Base-by-base conservation (phyloP, 2,113 vertebrate species). In the Hippocampus guttulatus region DNA sequence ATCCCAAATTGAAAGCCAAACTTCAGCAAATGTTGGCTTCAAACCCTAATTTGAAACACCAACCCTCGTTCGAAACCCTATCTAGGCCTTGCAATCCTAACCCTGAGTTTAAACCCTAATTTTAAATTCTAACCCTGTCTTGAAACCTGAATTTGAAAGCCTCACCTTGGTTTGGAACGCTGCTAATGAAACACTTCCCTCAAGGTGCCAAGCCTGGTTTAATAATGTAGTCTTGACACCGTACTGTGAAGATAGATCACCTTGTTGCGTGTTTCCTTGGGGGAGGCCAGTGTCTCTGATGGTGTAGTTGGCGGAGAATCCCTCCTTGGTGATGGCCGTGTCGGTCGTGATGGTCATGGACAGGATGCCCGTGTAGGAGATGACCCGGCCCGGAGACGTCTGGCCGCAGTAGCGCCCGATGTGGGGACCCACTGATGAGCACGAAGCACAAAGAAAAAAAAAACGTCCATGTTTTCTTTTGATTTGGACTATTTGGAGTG, bases 231-330 rank as follows among this genome's bases (percentile, higher is more conserved):
- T 7, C 20, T 21, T 52, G 51, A 7, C 5, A 49, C n/a, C 7
- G 11, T 27, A 25, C n/a, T 25, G 23, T 11, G 12, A 57, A 16
- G 25, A 14, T 3, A 58, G 62, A 95, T 94, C 87, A 98, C 97
- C 96, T 91, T 96, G 92, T 0, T 80, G 77, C 0, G 76, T 62
- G 54, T 81, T 77, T 23, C 84, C 85, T 5, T 51, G 73, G 30
- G 94, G 93, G 55, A 94, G 76, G 20, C 82, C 94, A 86, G 92
- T 93, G 78, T 96, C 94, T 0, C 95, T 83, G 76, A 97, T 91
- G 1, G 93, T 96, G 91, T 97, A 99, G 92, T 96, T 98, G 70
- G 97, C 96, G 5, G 94, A 97, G 91, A 99, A 99, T 15, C 97
- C 97, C 81, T 99, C 97, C 82, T 91, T 97, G 72, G 96, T 94